Base-by-base conservation (phyloP, 23 tunicate species). In the Botrylloides violaceus region DNA sequence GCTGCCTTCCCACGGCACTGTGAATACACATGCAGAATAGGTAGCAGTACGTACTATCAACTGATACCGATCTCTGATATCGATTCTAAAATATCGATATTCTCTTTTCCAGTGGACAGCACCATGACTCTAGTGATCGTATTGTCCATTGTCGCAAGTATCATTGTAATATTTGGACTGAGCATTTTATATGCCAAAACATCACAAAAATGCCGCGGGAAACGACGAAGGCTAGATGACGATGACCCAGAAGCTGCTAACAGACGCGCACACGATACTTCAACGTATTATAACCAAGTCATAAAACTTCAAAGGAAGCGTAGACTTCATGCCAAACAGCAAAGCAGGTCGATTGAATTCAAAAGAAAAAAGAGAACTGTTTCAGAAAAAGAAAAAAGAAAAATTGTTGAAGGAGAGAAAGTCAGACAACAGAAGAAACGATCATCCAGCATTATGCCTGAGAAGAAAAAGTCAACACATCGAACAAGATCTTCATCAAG, bases 121-220 rank as follows among this genome's bases (percentile, higher is more conserved):
- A 84, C 84, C 28, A 38, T 84, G 63, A 84, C 92, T 2, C 35
- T 70, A 0, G 75, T 78, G 38, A 78, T 84, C 34, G 92, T 84
- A 9, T 82, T 82, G 31, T 49, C 83, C 24, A 82, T 78, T 23
- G 79, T 78, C 30, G 92, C 76, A 36, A 70, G 80, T 33, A 72
- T 78, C 0, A 35, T 84, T 26, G 43, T 84, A 23, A 63, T 84
- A 20, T 64, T 84, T 2, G 28, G 74, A 23, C 30, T 84, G 35
- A 77, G 76, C 5, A 73, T 84, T 29, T 12, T 84, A 15, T 78
- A 65, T 59, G 83, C 80, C 26, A 49, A 36, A 43, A 73, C 61
- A 12, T 78, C 83, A 29, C 77, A 71, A 26, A 47, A 76, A 57
- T 84, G 92, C 71, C 79, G 66, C 59, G 76, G 76, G 25, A 78